phyloP scores from a whole-genome alignment of 2,888 invertebrate genomes.

The Linyphia triangularis region DNA sequence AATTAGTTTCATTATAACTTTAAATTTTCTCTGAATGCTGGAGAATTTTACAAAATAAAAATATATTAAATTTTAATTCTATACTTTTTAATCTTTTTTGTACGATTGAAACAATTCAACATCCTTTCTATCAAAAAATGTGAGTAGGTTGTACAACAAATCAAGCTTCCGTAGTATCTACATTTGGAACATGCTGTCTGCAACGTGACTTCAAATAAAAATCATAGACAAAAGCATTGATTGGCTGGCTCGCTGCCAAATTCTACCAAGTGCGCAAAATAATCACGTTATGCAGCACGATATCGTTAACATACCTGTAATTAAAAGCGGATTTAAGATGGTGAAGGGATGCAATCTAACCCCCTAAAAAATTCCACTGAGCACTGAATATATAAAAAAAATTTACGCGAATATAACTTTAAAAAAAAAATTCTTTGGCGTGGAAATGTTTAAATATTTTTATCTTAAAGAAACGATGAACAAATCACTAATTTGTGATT shows the following conservation, averaged over 20 bases:
- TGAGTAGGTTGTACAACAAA: not conserved
- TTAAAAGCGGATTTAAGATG: too few relatives aligned
- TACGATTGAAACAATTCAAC: not conserved
- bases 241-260: slow-evolving; percentile 50
- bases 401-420: too few relatives aligned
- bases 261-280: slow-evolving; percentile 13
- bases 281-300: slow-evolving; percentile 65
- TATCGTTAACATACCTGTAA: too few relatives aligned
- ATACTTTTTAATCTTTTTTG: not conserved
- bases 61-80: not conserved
- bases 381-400: too few relatives aligned
- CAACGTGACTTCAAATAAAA: slow-evolving; percentile 73
- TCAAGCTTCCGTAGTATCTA: slow-evolving; percentile 52
- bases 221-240: slow-evolving; percentile 27
- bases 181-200: slow-evolving; percentile 69
- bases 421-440: too few relatives aligned
- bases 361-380: too few relatives aligned
- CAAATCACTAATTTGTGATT: too few relatives aligned
- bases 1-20: not conserved
- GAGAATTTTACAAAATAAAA: not conserved
- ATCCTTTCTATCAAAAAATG: not conserved
- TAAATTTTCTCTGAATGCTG: not conserved
- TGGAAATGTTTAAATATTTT: too few relatives aligned
- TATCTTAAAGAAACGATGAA: too few relatives aligned
- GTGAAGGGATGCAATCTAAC: too few relatives aligned